Base-by-base conservation (phyloP, 2,797 vertebrate genomes). In the Pseudochromis fuscus region DNA sequence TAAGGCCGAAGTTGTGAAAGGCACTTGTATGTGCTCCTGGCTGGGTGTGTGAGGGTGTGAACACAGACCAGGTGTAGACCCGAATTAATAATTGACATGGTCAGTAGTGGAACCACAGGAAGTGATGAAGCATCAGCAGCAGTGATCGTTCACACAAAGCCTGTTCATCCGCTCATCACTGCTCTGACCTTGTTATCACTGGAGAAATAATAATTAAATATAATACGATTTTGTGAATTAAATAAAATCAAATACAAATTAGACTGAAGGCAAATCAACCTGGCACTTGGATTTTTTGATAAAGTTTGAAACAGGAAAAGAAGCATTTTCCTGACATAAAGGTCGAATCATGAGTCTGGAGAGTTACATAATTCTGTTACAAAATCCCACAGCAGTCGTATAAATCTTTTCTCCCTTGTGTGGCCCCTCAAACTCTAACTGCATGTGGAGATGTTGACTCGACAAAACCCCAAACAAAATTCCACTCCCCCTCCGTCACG, bases 21-120 rank as follows among this genome's bases (percentile, higher is more conserved):
- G 5, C 2, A 4, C 7, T 46, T 63, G 56, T 31, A 8, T 49
- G 33, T 56, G 48, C 55, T 46, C 25, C 25, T 5, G 23, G 45
- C 48, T 70, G 67, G 70, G 72, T 58, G 75, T 70, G 58, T 52
- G 42, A 61, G 31, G 10, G 59, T 75, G 24, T 51, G 45, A 62
- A 60, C 63, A 52, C 9, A 19, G 5, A 63, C 67, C 75, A 87
- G 76, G 80, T 80, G 75, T 50, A 52, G 62, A 50, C 27, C 61
- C 16, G 16, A 12, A 90, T 94, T 52, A 91, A 89, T 92, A 89
- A 93, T 87, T 90, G 59, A 93, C 56, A 18, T 28, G 24, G 35
- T 42, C 51, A 68, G 48, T 23, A 31, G 19, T 33, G 28, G 27
- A 58, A 37, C 61, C 61, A 85, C 73, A 88, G 79, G 71, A 78